Evolutionary conservation across 2,113 vertebrate genomes (phyloP).

Genomic region (Columba livia): DNA sequence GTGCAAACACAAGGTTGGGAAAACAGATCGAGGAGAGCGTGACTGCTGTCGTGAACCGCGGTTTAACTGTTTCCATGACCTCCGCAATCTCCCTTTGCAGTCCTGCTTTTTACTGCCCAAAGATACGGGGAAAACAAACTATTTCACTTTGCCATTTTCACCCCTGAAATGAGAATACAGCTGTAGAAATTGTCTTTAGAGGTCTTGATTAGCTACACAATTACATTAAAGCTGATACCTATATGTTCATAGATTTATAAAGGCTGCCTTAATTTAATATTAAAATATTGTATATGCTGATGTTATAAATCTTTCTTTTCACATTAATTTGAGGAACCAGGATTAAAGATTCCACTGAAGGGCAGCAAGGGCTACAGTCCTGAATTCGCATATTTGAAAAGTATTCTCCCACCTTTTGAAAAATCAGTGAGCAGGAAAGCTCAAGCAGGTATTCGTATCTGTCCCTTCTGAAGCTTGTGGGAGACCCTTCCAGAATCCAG

Average conservation of each 20-base stretch:
- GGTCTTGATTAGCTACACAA: not conserved
- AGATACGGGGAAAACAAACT: not conserved
- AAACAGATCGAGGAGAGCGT: not conserved
- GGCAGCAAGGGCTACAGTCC: not conserved
- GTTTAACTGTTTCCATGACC: not conserved
- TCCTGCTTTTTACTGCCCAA: not conserved
- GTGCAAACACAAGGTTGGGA: slow-evolving; percentile 21
- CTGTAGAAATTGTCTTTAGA: not conserved
- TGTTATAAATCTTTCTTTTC: not conserved
- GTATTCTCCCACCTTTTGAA: not conserved
- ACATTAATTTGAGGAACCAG: not conserved
- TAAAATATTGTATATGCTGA: not conserved
- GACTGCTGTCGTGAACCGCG: not conserved
- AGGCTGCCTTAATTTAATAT: not conserved
- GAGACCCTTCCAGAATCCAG: not conserved
- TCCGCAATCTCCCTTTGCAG: not conserved
- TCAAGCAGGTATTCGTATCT: not conserved
- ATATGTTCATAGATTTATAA: not conserved
- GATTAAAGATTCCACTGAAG: not conserved
- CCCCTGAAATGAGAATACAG: not conserved
- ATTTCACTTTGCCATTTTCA: not conserved
- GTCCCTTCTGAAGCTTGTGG: not conserved
- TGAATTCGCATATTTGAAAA: not conserved
- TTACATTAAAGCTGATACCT: not conserved
- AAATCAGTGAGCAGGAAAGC: not conserved